Base-by-base conservation (phyloP, 2,797 vertebrate species). In the Thunnus albacares region DNA sequence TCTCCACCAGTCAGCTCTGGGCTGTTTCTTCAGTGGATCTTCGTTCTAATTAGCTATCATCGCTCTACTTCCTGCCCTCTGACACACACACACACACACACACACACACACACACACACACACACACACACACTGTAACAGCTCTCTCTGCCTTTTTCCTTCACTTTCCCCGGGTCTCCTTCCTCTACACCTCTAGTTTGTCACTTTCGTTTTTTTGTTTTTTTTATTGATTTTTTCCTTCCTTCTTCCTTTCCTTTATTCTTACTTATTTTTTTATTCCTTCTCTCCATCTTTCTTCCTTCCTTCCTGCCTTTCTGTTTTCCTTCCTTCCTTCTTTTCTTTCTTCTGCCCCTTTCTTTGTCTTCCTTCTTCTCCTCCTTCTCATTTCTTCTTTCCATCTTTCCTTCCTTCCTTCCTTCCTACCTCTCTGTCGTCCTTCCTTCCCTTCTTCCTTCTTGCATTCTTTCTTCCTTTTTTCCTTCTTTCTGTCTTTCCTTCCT, bases 1-100 rank as follows among this genome's bases (percentile, higher is more conserved):
- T 81, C 76, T 84, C 76, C 30, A 63, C 77, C 81, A 68, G 62
- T 87, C 81, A 66, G 85, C 82, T 74, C 65, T 51, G 51, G 80
- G 80, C 83, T 80, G 71, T 69, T 75, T 80, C 77, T 82, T 58
- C 72, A 51, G 57, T 79, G 74, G 68, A 83, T 84, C 64, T 53
- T 72, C 0, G 41, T 61, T 85, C 87, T 91, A 92, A 93, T 93
- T 88, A 90, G 80, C 70, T 52, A 85, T 90, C 90, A 87, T 73
- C 71, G 62, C 75, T 84, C 79, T 71, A 67, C 80, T 89, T 90
- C 84, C 73, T 84, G 66, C 78, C 26, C 68, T 13, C 70, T 57
- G 18, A 59, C 73, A 64, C 56, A 61, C 59, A 71, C 55, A 59
- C 35, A 52, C 61, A 49, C 26, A 51, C 71, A 69, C 45, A 59